phyloP scores from a whole-genome alignment of 2,113 vertebrate species.

The Tympanuchus pallidicinctus region DNA sequence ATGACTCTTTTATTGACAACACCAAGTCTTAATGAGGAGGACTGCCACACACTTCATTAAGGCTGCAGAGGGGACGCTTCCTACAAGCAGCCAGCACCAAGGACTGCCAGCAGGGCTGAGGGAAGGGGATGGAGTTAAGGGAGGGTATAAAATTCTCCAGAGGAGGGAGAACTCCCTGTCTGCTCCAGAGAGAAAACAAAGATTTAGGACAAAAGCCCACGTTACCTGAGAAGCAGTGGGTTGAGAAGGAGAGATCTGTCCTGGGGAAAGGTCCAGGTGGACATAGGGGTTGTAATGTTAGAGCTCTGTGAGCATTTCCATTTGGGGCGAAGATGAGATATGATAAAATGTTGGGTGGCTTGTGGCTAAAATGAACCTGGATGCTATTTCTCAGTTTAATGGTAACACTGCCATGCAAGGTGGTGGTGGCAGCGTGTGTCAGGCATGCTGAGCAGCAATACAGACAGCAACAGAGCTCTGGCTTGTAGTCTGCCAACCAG shows the following conservation, averaged over 20 bases:
- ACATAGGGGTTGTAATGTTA: neutral
- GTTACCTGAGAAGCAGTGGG: neutral
- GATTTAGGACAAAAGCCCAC: neutral
- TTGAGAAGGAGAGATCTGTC: neutral
- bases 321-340: neutral
- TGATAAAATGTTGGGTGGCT: neutral
- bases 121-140: neutral
- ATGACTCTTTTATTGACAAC: conserved; percentile 83
- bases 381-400: neutral
- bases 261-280: neutral
- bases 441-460: neutral
- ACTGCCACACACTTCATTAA: conserved; percentile 80
- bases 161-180: neutral
- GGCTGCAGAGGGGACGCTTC: conserved; percentile 41
- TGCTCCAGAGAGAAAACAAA: neutral
- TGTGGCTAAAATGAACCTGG: neutral
- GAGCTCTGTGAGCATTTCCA: neutral
- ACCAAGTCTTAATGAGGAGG: conserved; percentile 77
- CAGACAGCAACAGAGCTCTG: neutral
- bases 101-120: conserved; percentile 1
- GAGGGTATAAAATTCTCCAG: neutral
- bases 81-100: neutral
- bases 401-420: neutral
- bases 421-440: neutral
- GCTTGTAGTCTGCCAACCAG: neutral